Base-by-base conservation (phyloP, 2,888 invertebrate species). In the Choreutis nemorana region DNA sequence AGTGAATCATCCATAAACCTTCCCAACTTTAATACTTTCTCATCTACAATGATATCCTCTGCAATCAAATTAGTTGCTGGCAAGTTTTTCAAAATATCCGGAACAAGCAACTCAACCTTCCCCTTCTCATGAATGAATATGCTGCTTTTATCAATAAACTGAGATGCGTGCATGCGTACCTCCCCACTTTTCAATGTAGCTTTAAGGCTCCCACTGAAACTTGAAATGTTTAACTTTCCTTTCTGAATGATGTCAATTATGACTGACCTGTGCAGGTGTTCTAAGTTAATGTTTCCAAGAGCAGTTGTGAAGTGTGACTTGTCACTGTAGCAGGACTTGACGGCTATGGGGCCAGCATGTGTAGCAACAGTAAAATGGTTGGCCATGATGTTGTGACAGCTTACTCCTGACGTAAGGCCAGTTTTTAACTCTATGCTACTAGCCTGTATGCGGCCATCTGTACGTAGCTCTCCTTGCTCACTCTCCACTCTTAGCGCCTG, bases 51-150 rank as follows among this genome's bases (percentile, higher is more conserved):
- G 35, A 81, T 75, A 49, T 77, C 77, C 16, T 71, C 75, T 1
- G 80, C 80, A 47, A 79, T 79, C 31, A 81, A 52, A 47, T 79
- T 79, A 4, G 77, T 78, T 26, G 72, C 61, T 4, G 75, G 75
- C 36, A 80, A 54, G 38, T 75, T 73, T 23, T 68, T 63, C 4
- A 72, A 26, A 36, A 77, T 68, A 13, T 78, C 61, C 22, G 64
- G 65, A 26, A 81, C 63, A 1, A 66, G 37, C n/a, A 81, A 43
- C 28, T 77, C 66, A 1, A 80, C 79, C 51, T 75, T 68, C 1
- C 80, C 80, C 15, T 79, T 75, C 44, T 80, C 80, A 42, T 80
- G 80, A 33, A 80, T 73, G 36, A 80, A 80, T 36, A 80, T 77
- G 42, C 78, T 80, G 41, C 70, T 79, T 44, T 78, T 79, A 1